Base-by-base conservation (phyloP, 2,888 invertebrate species). In the Idaea straminata region DNA sequence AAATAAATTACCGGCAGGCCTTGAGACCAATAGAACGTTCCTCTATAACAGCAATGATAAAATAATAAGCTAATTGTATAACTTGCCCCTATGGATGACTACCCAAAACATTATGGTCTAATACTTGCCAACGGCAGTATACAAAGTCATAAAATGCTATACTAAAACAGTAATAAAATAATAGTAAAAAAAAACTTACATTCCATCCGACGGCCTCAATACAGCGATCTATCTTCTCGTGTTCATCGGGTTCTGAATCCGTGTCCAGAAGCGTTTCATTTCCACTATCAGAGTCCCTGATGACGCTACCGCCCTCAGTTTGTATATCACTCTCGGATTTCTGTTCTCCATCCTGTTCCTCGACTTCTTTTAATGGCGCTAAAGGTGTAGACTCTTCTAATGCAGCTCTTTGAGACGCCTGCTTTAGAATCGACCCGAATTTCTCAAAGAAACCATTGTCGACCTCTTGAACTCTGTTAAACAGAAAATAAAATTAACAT, bases 401-500 rank as follows among this genome's bases (percentile, higher is more conserved):
- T 35, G 94, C 94, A 0, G 94, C 95, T 70, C 91, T 93, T 75
- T 92, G 93, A n/a, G 94, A 94, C 0, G 91, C 93, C 81, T 95
- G 95, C 64, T 94, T 94, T 65, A 97, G 87, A 62, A 96, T 91
- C 0, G 96, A 95, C 0, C 97, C 97, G 77, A 97, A 96, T 79
- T 96, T 96, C 84, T 97, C 97, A 83, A 97, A 97, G 86, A 97
- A 97, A 62, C 96, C 96, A 74, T 96, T 96, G 84, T 97, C 97
- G 16, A 96, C 94, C 89, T 96, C 96, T 91, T 96, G 96, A 72
- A 97, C 94, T 91, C 96, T 96, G 91, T 62, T 93, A 93, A 77
- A 79, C 79, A 81, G 77, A 71, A 62, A 35, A 15, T 36, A 63
- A 38, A 57, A 16, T 4, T 62, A 34, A 62, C 64, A 15, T 15